phyloP scores from a whole-genome alignment of 2,797 vertebrate species.

The Galago senegalensis region DNA sequence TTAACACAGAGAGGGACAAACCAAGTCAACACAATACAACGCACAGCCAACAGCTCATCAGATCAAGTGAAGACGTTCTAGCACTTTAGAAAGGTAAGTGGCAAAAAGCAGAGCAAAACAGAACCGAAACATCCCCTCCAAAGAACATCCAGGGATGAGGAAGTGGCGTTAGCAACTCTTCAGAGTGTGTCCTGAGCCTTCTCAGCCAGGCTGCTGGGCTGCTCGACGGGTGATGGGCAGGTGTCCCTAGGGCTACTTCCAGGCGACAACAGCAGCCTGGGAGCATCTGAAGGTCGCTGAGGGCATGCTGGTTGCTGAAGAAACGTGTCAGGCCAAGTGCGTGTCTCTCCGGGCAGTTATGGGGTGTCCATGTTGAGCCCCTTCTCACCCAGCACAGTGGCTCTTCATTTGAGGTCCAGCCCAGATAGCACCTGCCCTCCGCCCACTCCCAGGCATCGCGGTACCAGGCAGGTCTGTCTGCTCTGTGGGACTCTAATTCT shows the following conservation, averaged over 20 bases:
- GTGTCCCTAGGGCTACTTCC: not conserved
- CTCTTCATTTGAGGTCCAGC: not conserved
- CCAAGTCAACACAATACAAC: not conserved
- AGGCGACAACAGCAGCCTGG: not conserved
- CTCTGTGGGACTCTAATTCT: not conserved
- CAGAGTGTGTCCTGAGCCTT: not conserved
- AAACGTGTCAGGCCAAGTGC: not conserved
- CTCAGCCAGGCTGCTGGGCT: not conserved
- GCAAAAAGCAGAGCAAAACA: not conserved
- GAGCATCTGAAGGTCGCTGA: slow-evolving; percentile 65
- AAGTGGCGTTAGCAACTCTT: not conserved
- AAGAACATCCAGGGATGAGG: not conserved
- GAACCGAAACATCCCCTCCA: not conserved
- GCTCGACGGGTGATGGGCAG: not conserved
- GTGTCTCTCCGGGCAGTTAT: not conserved
- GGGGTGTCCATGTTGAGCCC: not conserved
- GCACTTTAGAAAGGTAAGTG: not conserved
- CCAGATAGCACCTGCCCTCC: not conserved
- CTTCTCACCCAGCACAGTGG: not conserved
- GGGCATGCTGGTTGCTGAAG: not conserved
- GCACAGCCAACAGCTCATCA: not conserved
- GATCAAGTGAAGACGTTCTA: not conserved
- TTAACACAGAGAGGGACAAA: not conserved
- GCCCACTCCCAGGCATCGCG: not conserved
- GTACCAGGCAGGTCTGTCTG: not conserved